phyloP scores from a whole-genome alignment of 1,140 invertebrate species.

The Bombus picipes region DNA sequence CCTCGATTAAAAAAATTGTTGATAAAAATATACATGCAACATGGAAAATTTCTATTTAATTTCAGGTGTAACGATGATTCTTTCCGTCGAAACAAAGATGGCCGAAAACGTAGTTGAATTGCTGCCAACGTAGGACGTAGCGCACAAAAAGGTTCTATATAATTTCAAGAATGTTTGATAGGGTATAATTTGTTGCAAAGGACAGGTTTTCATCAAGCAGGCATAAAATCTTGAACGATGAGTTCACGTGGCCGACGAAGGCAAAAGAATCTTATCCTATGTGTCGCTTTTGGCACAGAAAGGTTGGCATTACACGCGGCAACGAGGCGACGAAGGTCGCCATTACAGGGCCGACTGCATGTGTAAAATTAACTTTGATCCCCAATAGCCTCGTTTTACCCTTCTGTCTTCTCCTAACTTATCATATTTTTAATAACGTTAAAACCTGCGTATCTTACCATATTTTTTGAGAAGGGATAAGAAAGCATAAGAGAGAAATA shows the following conservation, averaged over 20 bases:
- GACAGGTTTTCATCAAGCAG: background rate
- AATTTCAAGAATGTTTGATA: background rate
- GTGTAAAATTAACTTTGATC: constrained; percentile 55
- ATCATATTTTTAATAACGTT: constrained; percentile 2
- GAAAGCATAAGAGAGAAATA: background rate
- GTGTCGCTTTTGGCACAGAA: constrained; percentile 48
- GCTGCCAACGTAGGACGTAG: background rate
- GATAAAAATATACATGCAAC: background rate
- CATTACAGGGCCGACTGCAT: constrained; percentile 34
- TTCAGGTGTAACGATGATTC: background rate
- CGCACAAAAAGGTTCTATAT: background rate
- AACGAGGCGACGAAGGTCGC: constrained; percentile 49
- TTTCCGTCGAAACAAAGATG: background rate
- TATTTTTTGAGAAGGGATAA: background rate
- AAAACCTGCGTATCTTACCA: background rate
- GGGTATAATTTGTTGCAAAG: background rate
- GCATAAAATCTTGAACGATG: background rate
- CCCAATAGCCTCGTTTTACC: constrained; percentile 37
- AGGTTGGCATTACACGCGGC: constrained; percentile 45
- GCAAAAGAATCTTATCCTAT: constrained; percentile 32
- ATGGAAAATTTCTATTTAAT: no score
- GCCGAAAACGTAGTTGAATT: background rate
- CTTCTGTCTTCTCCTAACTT: constrained; percentile 9
- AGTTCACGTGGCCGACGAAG: constrained; percentile 5
- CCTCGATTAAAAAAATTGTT: background rate